Conservation (phyloP, 1,140 invertebrate species). For the Adoxophyes honmai region DNA sequence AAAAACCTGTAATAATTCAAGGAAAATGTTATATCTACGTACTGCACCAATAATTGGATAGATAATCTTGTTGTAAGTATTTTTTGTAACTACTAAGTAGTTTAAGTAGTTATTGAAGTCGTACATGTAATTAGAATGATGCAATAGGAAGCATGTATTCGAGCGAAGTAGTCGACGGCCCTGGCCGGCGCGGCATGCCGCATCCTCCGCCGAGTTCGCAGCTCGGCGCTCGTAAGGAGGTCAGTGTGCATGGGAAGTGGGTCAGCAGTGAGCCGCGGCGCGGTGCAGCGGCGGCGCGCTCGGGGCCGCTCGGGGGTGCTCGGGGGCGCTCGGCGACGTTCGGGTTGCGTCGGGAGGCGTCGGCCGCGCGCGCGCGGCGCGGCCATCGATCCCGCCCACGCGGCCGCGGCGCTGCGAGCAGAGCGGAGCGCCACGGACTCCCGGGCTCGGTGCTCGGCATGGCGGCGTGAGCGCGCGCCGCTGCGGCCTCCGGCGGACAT, state of each 20-base stretch:
- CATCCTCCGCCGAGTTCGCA: slow-evolving; percentile 34
- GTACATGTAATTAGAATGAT: no score
- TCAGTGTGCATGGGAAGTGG: slow-evolving; percentile 64
- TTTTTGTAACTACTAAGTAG: no score
- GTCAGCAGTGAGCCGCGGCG: slow-evolving; percentile 67
- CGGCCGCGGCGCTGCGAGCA: slow-evolving; percentile 33
- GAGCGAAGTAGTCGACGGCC: not conserved
- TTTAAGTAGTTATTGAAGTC: no score
- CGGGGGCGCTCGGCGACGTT: slow-evolving; percentile 33
- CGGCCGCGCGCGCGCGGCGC: slow-evolving; percentile 55
- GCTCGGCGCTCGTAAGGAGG: slow-evolving; percentile 48
- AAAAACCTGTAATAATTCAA: no score
- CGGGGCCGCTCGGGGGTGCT: slow-evolving; percentile 32
- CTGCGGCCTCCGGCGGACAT: slow-evolving; percentile 75
- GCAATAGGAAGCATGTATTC: no score
- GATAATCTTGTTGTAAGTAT: no score
- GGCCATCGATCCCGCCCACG: slow-evolving; percentile 66
- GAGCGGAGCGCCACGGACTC: slow-evolving; percentile 46
- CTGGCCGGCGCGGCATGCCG: slow-evolving; percentile 13
- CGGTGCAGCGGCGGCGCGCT: slow-evolving; percentile 42
- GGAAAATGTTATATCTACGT: no score
- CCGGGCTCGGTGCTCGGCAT: slow-evolving; percentile 64
- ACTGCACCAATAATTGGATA: no score
- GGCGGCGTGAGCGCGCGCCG: slow-evolving; percentile 71
- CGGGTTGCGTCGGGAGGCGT: slow-evolving; percentile 32